These are phyloP conservation scores for Columba janthina DNA, from an alignment of 2,113 vertebrate species.

Conservation along the genomic window DNA sequence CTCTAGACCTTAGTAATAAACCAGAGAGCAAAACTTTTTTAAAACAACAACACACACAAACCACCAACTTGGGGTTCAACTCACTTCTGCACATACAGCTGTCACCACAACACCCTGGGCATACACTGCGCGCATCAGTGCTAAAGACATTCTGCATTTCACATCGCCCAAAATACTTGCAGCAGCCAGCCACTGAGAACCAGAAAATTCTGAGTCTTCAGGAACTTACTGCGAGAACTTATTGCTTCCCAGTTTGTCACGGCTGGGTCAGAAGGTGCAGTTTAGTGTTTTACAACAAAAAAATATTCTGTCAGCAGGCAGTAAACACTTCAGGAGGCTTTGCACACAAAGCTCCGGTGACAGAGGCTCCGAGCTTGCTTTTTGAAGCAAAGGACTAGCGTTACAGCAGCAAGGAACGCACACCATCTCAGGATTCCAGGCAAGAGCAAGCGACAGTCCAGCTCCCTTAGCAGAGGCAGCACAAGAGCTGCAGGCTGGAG, in stretches of 20 bases:
- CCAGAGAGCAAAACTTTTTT: neutral
- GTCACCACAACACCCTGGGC: neutral
- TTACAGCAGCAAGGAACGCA: neutral
- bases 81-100: rapidly evolving
- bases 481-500: neutral
- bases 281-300: neutral
- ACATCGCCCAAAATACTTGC: neutral
- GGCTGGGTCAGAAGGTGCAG: neutral
- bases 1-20: neutral
- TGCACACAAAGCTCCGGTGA: neutral
- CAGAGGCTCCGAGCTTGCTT: neutral
- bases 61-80: neutral
- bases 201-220: neutral
- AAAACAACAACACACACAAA: neutral
- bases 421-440: neutral
- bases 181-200: neutral
- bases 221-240: neutral
- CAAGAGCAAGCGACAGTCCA: neutral
- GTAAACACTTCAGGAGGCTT: neutral
- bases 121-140: neutral
- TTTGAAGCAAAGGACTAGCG: neutral
- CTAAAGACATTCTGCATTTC: neutral
- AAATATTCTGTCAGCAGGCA: neutral
- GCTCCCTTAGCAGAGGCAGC: neutral
- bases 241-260: neutral